Evolutionary conservation across 2,113 vertebrate genomes (phyloP), one percentile per base, ranked within the genome.

Genomic region (Chionodraco myersi): DNA sequence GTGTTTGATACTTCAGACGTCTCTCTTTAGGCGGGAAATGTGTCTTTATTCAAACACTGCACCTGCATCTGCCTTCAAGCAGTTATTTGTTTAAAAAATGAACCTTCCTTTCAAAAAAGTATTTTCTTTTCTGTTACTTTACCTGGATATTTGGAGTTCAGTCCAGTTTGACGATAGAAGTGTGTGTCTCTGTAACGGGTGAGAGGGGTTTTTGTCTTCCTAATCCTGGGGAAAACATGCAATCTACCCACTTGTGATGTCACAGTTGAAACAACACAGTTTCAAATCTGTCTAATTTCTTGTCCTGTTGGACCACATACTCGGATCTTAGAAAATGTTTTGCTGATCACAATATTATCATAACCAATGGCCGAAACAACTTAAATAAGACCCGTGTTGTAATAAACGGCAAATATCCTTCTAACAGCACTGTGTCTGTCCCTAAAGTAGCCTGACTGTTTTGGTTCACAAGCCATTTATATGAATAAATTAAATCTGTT

Each of bases 401-500:
- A 69, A 68, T 62, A 75, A 77, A 57, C 7, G 59, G 44, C 23
- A 54, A 75, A 49, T 61, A 67, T 69, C 66, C 49, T 67, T 73
- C 67, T 34, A 54, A 66, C 49, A 15, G 54, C 26, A 16, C 54
- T 47, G 16, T 59, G 47, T 75, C 23, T 5, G 11, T 34, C 68
- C 83, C 69, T 68, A 10, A 51, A 84, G 88, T 84, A 74, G 66
- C 82, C 70, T 62, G 65, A 76, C 76, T 86, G 89, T 87, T 90
- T 88, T 84, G 72, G 69, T 88, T 89, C 89, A 81, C 73, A 53
- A 88, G 81, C 67, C 84, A 88, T 87, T 86, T 87, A 82, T 84
- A 88, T 84, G 82, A 90, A 89, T 91, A 88, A 85, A 91, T 89
- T 89, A 85, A 86, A 89, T 84, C 8, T 84, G 86, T 92, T 90